Conservation (phyloP, 1,140 invertebrate species). For the Diorhabda carinulata region DNA sequence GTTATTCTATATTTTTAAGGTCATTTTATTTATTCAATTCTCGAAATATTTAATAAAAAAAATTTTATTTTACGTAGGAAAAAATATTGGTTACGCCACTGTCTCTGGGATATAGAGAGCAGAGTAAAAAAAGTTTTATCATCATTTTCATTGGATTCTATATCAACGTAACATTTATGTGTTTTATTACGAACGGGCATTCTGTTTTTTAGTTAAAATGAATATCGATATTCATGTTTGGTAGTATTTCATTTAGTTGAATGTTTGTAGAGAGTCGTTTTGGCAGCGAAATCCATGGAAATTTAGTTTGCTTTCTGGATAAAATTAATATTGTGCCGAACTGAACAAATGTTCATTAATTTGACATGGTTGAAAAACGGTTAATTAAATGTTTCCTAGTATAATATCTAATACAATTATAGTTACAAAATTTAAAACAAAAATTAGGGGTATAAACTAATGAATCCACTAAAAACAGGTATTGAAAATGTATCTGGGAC, state of each 20-base stretch:
- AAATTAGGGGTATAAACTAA: too few species aligned
- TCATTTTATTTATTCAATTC: too few species aligned
- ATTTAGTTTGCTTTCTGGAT: not conserved
- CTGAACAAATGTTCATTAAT: too few species aligned
- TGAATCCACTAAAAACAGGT: too few species aligned
- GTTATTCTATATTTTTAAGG: too few species aligned
- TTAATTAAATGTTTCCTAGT: too few species aligned
- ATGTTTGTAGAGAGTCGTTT: not conserved
- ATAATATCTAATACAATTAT: too few species aligned
- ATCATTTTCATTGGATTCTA: conserved; percentile 18
- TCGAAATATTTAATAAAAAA: too few species aligned
- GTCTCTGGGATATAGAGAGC: conserved; percentile 34
- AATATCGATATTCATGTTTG: conserved; percentile 1
- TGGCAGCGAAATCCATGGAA: not conserved
- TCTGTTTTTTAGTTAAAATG: not conserved
- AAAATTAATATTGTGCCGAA: not conserved
- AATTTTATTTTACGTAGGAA: too few species aligned
- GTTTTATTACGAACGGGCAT: conserved; percentile 1
- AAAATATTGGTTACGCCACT: not conserved
- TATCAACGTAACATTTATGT: conserved; percentile 10
- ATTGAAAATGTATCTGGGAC: too few species aligned
- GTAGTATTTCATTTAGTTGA: not conserved
- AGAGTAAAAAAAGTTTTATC: conserved; percentile 23
- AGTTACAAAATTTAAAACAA: too few species aligned
- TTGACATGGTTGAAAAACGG: too few species aligned